Evolutionary conservation across 2,888 invertebrate genomes (phyloP).

Genomic region (Cephus rjabovi): DNA sequence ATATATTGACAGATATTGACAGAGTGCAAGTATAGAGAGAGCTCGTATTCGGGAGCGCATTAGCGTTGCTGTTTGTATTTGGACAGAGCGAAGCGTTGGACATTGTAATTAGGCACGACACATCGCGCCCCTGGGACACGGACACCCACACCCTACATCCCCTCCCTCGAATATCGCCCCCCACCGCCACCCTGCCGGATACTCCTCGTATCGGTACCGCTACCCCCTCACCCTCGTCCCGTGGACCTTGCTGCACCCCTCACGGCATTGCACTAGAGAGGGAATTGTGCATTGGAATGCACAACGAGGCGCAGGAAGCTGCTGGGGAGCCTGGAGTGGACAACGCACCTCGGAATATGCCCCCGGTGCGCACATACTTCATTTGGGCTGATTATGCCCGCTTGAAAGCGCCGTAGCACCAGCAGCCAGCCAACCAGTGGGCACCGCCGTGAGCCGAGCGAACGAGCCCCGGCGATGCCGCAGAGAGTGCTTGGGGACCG

Average conservation of each 20-base stretch:
- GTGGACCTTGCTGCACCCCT: too few species aligned
- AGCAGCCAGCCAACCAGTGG: background rate
- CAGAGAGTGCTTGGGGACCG: constrained; percentile 43
- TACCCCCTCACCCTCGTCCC: constrained; percentile 16
- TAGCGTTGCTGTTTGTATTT: constrained; percentile 61
- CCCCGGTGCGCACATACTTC: constrained; percentile 54
- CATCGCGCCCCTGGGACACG: constrained; percentile 62
- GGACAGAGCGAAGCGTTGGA: constrained; percentile 57
- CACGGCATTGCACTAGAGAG: too few species aligned
- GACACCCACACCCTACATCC: constrained; percentile 8
- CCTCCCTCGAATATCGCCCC: background rate
- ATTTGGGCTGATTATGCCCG: constrained; percentile 57
- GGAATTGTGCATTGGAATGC: too few species aligned
- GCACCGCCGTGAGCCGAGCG: background rate
- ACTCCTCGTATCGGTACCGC: constrained; percentile 23
- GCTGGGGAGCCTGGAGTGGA: background rate
- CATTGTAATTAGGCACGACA: constrained; percentile 66
- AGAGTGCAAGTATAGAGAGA: constrained; percentile 24
- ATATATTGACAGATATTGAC: constrained; percentile 54
- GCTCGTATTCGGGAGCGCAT: constrained; percentile 41
- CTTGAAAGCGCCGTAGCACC: constrained; percentile 10
- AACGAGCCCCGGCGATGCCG: background rate
- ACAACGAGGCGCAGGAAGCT: too few species aligned
- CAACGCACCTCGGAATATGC: constrained; percentile 38
- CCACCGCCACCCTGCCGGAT: background rate